A percentile compares a stretch with the other conserved stretches of the same genome.
phyloP scores from a whole-genome alignment of 2,888 invertebrate genomes.

The Melangyna quadrimaculata region DNA sequence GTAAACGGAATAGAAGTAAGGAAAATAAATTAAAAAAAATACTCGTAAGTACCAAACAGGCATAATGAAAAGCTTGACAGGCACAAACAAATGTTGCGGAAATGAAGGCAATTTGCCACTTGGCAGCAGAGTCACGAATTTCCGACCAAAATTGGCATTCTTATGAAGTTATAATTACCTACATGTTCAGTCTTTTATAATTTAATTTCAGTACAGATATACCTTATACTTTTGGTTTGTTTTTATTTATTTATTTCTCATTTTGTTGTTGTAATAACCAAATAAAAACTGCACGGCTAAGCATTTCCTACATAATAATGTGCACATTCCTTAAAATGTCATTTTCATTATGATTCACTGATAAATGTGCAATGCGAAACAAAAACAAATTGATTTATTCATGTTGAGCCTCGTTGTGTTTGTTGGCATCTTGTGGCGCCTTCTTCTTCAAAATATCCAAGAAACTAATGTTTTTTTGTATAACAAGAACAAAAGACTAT shows the following conservation, averaged over 20 bases:
- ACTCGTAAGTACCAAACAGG: too few species aligned
- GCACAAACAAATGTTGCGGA: not conserved
- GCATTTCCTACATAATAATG: too few species aligned
- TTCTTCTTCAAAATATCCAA: not conserved
- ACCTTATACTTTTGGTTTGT: not conserved
- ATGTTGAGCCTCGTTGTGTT: not conserved
- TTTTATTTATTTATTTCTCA: not conserved
- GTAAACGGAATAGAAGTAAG: too few species aligned
- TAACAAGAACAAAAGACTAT: not conserved
- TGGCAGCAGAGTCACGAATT: not conserved
- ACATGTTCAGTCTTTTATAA: not conserved
- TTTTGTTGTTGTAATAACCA: not conserved
- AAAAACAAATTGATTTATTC: conserved; percentile 17
- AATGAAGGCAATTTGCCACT: not conserved
- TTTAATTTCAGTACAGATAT: not conserved
- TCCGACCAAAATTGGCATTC: not conserved
- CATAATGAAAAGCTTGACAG: too few species aligned
- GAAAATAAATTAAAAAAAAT: too few species aligned
- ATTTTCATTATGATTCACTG: not conserved
- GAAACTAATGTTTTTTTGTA: not conserved
- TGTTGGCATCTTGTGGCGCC: conserved; percentile 9
- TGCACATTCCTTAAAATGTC: not conserved
- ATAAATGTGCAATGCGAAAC: not conserved
- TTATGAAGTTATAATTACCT: not conserved
- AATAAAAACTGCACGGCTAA: not conserved